Percentiles rank a stretch among this genome's conserved stretches.
Conservation (phyloP, 2,797 vertebrate species). For the Fistularia tabacaria region DNA sequence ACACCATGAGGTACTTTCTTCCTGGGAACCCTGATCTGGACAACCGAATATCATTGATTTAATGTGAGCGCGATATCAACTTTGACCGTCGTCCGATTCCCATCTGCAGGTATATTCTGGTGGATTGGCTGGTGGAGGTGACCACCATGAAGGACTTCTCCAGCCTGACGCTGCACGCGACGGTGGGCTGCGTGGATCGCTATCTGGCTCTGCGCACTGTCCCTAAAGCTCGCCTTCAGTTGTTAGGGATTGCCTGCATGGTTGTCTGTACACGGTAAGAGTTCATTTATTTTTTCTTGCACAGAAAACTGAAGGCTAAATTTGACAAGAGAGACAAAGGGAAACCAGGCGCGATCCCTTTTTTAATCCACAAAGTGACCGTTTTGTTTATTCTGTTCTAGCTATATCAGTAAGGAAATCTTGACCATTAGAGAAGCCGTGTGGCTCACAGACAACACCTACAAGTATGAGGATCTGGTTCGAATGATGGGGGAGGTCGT, state of each 20-base stretch:
- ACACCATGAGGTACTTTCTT: slow-evolving; percentile 89
- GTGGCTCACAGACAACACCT: slow-evolving; percentile 98
- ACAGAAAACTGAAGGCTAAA: not conserved
- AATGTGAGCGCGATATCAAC: too few species aligned
- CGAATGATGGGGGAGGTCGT: slow-evolving; percentile 98
- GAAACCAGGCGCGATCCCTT: too few species aligned
- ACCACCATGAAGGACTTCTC: slow-evolving; percentile 98
- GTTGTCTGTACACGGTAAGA: slow-evolving; percentile 94
- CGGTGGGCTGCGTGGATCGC: slow-evolving; percentile 90
- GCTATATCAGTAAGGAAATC: slow-evolving; percentile 93
- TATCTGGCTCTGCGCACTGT: slow-evolving; percentile 85
- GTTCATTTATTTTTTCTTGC: not conserved
- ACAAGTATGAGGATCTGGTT: slow-evolving; percentile 96
- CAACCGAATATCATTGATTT: not conserved
- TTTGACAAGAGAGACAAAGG: not conserved
- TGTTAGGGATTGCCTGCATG: slow-evolving; percentile 98
- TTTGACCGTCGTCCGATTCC: not conserved
- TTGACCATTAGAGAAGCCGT: slow-evolving; percentile 95
- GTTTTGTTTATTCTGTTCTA: slow-evolving; percentile 30
- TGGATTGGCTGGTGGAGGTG: slow-evolving; percentile 98
- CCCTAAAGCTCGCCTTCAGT: slow-evolving; percentile 85
- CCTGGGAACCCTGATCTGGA: not conserved
- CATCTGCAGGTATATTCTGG: slow-evolving; percentile 86
- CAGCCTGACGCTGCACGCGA: slow-evolving; percentile 91
- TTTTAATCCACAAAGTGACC: not conserved